Percentiles rank a stretch among this genome's conserved stretches.
Conservation (phyloP, 2,113 vertebrate species). For the Loxodonta africana region DNA sequence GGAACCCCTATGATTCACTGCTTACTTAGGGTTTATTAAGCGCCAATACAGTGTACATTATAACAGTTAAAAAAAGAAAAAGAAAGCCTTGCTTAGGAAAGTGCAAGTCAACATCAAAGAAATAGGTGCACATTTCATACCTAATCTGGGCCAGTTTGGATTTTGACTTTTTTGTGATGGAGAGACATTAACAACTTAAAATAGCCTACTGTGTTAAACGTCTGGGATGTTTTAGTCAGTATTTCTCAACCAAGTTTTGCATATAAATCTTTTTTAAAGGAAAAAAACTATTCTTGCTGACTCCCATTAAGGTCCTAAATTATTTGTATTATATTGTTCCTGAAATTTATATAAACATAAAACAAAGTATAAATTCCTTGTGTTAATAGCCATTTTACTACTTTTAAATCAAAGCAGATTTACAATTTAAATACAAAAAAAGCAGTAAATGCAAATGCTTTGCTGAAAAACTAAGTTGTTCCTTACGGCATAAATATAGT, state of each 20-base stretch:
- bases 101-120: neutral
- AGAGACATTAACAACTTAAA: neutral
- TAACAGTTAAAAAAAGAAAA: neutral
- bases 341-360: constrained; percentile 23
- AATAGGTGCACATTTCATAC: neutral
- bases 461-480: neutral
- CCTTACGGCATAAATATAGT: neutral
- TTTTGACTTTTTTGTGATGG: neutral
- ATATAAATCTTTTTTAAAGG: neutral
- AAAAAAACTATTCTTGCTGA: neutral
- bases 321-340: constrained; percentile 33
- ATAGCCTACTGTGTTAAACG: neutral
- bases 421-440: constrained; percentile 39
- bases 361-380: constrained; percentile 13
- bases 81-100: constrained; percentile 19
- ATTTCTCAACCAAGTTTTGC: neutral
- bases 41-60: neutral
- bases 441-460: neutral
- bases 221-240: neutral
- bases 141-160: neutral
- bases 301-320: neutral
- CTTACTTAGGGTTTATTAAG: constrained; percentile 39
- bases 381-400: neutral
- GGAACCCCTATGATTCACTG: neutral
- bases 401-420: constrained; percentile 36